A percentile compares a stretch with the other conserved stretches of the same genome.
These are phyloP conservation scores for Arothron firmamentum DNA, from an alignment of 2,113 vertebrate genomes.

Conservation along the genomic window DNA sequence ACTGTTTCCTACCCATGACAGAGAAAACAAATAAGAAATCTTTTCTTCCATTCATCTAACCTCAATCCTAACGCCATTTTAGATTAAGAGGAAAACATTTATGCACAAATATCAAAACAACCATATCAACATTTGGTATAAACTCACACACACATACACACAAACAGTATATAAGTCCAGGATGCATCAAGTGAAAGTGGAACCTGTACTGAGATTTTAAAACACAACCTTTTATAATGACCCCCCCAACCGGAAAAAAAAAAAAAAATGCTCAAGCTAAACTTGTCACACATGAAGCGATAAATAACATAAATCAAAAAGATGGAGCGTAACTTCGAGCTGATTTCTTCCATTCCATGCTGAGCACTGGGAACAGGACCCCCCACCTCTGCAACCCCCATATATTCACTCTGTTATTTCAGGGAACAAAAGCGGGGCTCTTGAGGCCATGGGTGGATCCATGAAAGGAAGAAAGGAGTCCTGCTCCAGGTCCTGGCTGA, in stretches of 20 bases:
- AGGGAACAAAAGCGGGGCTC: constrained; percentile 73
- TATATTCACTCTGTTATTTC: constrained; percentile 69
- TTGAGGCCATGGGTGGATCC: constrained; percentile 71
- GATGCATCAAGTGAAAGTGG: too few species aligned
- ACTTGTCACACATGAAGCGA: not conserved
- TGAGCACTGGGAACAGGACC: constrained; percentile 29
- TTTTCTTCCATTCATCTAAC: too few species aligned
- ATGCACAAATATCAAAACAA: too few species aligned
- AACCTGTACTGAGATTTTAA: not conserved
- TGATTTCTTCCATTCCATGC: constrained; percentile 28
- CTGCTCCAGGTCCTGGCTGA: constrained; percentile 72
- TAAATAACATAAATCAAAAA: not conserved
- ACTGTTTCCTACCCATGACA: not conserved
- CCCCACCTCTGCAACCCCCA: constrained; percentile 42
- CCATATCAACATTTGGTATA: too few species aligned
- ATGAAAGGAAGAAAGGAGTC: constrained; percentile 72
- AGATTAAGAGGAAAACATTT: too few species aligned
- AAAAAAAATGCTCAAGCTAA: not conserved
- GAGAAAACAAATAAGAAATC: too few species aligned
- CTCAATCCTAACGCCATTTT: too few species aligned
- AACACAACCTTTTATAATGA: not conserved
- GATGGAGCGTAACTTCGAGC: constrained; percentile 17
- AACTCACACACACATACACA: too few species aligned
- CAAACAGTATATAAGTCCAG: too few species aligned
- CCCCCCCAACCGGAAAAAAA: not conserved